Percentiles rank a stretch among this genome's conserved stretches.
phyloP scores from a whole-genome alignment of 2,888 invertebrate genomes.

The Amphipoea lucens region DNA sequence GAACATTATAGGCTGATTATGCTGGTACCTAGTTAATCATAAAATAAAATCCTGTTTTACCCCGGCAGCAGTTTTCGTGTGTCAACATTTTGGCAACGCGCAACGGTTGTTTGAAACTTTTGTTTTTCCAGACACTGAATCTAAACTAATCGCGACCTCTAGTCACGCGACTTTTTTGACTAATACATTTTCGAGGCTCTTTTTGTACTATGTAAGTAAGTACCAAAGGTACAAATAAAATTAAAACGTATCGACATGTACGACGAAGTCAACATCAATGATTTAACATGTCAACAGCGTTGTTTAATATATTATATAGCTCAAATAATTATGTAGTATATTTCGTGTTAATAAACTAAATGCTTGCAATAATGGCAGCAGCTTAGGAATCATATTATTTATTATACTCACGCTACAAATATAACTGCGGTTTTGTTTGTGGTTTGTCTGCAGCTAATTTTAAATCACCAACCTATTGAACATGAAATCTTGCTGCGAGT shows the following conservation, averaged over 20 bases:
- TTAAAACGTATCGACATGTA: not conserved
- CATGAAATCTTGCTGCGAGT: not conserved
- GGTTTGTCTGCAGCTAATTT: conserved; percentile 24
- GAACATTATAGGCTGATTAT: too few relatives aligned
- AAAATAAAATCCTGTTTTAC: not conserved
- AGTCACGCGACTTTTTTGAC: conserved; percentile 31
- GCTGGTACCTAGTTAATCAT: not conserved
- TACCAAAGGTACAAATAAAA: not conserved
- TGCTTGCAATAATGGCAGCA: conserved; percentile 1
- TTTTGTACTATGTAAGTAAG: not conserved
- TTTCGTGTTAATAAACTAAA: conserved; percentile 1
- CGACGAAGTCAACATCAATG: conserved; percentile 2
- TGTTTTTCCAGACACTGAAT: conserved; percentile 15
- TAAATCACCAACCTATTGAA: not conserved
- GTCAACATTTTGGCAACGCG: conserved; percentile 9
- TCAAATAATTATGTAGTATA: conserved; percentile 17
- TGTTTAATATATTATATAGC: conserved; percentile 53
- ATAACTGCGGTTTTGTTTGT: conserved; percentile 39
- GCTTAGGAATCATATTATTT: not conserved
- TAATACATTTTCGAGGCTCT: not conserved
- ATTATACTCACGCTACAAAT: not conserved
- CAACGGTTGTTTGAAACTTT: conserved; percentile 29
- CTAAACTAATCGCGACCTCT: conserved; percentile 23
- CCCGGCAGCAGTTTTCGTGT: not conserved
- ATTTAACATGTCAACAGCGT: conserved; percentile 64